A percentile compares a stretch with the other conserved stretches of the same genome.
These are phyloP conservation scores for Xerus inauris DNA, from an alignment of 2,113 vertebrate species.

Conservation along the genomic window DNA sequence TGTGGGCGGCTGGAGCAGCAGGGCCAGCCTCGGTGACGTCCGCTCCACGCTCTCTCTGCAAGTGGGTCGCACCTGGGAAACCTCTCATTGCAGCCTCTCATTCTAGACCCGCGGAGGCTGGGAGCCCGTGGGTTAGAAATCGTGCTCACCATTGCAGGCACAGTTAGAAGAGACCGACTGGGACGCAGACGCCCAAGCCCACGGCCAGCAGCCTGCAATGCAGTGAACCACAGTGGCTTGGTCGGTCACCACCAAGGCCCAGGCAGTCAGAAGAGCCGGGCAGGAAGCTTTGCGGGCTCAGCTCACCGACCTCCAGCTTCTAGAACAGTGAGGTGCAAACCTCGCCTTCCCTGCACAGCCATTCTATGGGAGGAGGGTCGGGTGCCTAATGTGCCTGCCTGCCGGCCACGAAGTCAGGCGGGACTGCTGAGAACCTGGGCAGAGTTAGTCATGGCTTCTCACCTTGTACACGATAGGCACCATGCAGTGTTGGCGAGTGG, in stretches of 20 bases:
- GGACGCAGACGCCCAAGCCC: neutral
- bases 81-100: too few relatives aligned
- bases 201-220: neutral
- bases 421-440: neutral
- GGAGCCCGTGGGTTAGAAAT: neutral
- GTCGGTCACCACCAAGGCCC: too few relatives aligned
- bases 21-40: too few relatives aligned
- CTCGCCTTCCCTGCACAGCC: fast-evolving
- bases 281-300: neutral
- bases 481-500: too few relatives aligned
- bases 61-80: too few relatives aligned
- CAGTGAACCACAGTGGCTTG: too few relatives aligned
- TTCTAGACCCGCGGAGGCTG: neutral
- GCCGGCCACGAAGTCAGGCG: fast-evolving
- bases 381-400: fast-evolving
- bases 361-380: fast-evolving
- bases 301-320: neutral
- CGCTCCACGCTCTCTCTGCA: fast-evolving
- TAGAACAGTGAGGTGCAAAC: neutral
- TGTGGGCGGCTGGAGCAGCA: too few relatives aligned
- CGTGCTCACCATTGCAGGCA: neutral
- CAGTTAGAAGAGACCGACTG: neutral
- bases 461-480: neutral
- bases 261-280: neutral
- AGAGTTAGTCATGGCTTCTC: neutral